Percentiles rank a stretch among this genome's conserved stretches.
Conservation (phyloP, 2,113 vertebrate genomes). For the Pitta sordida region DNA sequence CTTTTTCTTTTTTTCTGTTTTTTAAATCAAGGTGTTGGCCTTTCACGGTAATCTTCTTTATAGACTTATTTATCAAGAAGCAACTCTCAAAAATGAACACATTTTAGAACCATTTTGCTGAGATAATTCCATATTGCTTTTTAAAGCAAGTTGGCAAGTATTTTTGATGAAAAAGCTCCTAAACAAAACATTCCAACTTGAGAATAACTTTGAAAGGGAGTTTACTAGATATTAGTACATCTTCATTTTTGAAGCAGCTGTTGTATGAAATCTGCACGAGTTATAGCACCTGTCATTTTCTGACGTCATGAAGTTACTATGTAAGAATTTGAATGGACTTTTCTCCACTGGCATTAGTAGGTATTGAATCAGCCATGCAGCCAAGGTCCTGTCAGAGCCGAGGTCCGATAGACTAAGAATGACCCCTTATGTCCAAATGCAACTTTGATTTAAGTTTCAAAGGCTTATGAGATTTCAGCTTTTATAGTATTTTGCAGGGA, state of each 20-base stretch:
- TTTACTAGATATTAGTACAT: neutral
- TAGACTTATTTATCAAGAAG: neutral
- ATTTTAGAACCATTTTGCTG: neutral
- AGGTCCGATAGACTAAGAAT: neutral
- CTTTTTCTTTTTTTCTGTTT: neutral
- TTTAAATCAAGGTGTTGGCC: neutral
- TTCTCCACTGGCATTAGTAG: neutral
- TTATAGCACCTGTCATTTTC: slow-evolving; percentile 11
- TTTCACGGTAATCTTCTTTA: neutral
- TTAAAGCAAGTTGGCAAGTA: neutral
- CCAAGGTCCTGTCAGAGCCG: neutral
- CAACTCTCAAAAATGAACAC: neutral
- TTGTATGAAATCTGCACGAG: neutral
- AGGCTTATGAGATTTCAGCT: neutral
- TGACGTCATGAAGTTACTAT: slow-evolving; percentile 17
- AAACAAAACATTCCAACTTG: neutral
- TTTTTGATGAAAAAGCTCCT: neutral
- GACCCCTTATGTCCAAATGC: neutral
- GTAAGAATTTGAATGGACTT: neutral
- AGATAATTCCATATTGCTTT: neutral
- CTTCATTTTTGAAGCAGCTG: slow-evolving; percentile 17
- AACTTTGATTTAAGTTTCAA: neutral
- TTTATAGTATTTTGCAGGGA: neutral
- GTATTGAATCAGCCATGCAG: neutral
- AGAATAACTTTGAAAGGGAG: neutral